Evolutionary conservation across 1,140 invertebrate genomes (phyloP).

Genomic region (Drosophila arawakana): DNA sequence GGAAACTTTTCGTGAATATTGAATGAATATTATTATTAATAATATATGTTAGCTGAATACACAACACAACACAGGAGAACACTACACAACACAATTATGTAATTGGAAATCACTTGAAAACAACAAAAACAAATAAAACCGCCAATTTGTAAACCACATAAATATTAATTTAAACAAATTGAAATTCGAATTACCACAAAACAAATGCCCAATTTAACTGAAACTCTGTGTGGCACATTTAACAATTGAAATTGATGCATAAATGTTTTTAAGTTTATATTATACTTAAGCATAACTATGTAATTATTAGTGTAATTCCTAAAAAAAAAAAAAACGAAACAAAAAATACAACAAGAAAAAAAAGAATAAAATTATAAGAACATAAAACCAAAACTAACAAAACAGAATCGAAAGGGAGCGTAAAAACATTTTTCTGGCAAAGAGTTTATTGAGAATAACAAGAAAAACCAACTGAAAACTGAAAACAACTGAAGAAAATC

Average conservation of each 20-base stretch:
- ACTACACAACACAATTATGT: conserved; percentile 34
- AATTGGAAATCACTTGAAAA: conserved; percentile 57
- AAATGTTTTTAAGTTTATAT: conserved; percentile 80
- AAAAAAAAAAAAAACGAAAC: conserved; percentile 54
- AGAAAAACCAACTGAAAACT: conserved; percentile 29
- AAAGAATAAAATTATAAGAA: conserved; percentile 49
- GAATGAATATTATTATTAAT: conserved; percentile 68
- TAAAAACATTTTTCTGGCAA: conserved; percentile 55
- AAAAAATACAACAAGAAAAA: conserved; percentile 23
- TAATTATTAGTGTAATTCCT: conserved; percentile 84
- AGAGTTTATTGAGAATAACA: conserved; percentile 18
- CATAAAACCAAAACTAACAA: conserved; percentile 41
- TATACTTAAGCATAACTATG: conserved; percentile 80
- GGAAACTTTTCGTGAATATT: conserved; percentile 71
- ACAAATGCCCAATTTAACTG: conserved; percentile 34
- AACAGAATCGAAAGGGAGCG: conserved; percentile 38
- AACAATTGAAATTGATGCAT: conserved; percentile 71
- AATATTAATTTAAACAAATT: conserved; percentile 51
- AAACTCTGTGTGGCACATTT: conserved; percentile 59
- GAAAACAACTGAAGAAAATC: conserved; percentile 36
- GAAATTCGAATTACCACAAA: conserved; percentile 39
- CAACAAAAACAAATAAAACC: conserved; percentile 31
- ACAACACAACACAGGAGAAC: conserved; percentile 46
- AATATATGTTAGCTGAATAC: conserved; percentile 77
- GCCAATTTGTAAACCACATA: conserved; percentile 44